phyloP scores from a whole-genome alignment of 2,797 vertebrate species.

The Sebastes hubbsi region DNA sequence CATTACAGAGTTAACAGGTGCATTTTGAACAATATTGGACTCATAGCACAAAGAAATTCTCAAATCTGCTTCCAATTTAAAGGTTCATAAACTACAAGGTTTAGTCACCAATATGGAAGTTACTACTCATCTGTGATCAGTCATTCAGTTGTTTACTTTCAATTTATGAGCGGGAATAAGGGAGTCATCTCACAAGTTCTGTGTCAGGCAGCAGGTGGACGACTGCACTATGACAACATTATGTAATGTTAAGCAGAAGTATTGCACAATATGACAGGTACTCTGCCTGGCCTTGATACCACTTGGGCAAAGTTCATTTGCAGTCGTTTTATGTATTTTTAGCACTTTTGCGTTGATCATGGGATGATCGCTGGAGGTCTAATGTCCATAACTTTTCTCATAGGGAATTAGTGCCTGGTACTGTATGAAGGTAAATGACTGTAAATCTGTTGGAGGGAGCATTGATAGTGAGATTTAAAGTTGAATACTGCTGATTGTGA shows the following conservation, averaged over 20 bases:
- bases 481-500: conserved; percentile 1
- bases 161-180: background rate
- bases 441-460: background rate
- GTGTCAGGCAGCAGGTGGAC: background rate
- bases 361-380: background rate
- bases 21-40: background rate
- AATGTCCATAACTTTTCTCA: background rate
- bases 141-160: background rate
- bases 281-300: background rate
- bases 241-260: background rate
- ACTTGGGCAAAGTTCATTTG: conserved; percentile 17
- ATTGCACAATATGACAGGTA: background rate
- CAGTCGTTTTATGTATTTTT: background rate
- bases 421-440: background rate
- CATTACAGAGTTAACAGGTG: background rate
- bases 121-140: background rate
- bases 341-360: background rate
- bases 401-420: background rate
- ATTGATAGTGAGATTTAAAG: background rate
- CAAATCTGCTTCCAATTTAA: background rate
- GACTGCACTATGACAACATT: background rate
- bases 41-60: background rate
- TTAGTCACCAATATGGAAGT: background rate
- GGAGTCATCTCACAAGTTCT: background rate
- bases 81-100: background rate